A percentile compares a stretch with the other conserved stretches of the same genome.
Conservation (phyloP, 2,888 invertebrate genomes). For the Ganaspis brasiliensis region DNA sequence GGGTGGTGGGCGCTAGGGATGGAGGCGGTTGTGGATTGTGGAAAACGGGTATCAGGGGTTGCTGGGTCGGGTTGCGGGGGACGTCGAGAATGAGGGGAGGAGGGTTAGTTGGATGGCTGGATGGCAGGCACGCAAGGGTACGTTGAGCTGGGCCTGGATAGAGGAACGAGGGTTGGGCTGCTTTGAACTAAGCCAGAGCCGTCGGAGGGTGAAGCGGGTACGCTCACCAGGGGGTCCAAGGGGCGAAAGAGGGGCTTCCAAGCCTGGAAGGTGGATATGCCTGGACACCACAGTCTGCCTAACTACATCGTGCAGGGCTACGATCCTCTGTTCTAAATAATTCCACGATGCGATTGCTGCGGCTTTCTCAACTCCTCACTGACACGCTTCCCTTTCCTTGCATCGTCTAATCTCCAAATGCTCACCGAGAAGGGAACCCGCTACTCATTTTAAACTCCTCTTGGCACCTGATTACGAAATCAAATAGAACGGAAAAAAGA, state of each 20-base stretch:
- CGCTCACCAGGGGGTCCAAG: constrained; percentile 58
- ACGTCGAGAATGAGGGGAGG: constrained; percentile 56
- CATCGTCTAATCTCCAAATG: constrained; percentile 19
- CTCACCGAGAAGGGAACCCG: background rate
- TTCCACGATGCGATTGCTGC: constrained; percentile 79
- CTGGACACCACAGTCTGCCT: constrained; percentile 78
- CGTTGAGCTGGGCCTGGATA: constrained; percentile 68
- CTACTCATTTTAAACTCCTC: background rate
- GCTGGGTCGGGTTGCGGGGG: constrained; percentile 70
- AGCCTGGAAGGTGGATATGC: constrained; percentile 61
- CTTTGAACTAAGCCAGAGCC: constrained; percentile 79
- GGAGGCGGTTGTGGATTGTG: constrained; percentile 66
- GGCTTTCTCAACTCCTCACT: constrained; percentile 66
- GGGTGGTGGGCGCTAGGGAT: constrained; percentile 71
- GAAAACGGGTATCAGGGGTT: constrained; percentile 50
- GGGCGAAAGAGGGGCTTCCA: constrained; percentile 56
- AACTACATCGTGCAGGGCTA: constrained; percentile 75
- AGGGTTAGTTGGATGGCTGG: constrained; percentile 76
- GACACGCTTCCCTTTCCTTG: constrained; percentile 54
- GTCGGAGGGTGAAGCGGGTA: constrained; percentile 67
- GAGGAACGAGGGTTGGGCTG: constrained; percentile 72
- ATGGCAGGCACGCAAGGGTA: constrained; percentile 76
- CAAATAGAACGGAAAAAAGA: background rate
- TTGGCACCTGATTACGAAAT: background rate
- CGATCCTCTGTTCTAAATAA: constrained; percentile 79